These are phyloP conservation scores for Xylota segnis DNA, from an alignment of 2,888 invertebrate species.

Conservation along the genomic window DNA sequence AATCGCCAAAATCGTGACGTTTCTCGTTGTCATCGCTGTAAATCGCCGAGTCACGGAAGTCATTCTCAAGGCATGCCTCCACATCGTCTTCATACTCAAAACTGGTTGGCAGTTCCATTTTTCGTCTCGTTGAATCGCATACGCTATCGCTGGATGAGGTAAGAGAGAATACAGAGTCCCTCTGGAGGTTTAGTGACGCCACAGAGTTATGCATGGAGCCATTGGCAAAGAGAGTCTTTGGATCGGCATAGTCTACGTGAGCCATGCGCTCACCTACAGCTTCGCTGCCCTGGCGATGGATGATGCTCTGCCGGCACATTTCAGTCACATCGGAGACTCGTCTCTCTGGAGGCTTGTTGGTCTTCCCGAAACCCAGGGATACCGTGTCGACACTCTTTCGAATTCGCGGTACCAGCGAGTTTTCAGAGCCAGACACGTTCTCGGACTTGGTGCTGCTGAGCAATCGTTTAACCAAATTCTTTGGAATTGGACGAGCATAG, in stretches of 20 bases:
- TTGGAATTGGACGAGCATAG: constrained; percentile 80
- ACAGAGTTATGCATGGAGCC: constrained; percentile 79
- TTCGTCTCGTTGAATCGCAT: constrained; percentile 79
- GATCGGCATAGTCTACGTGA: constrained; percentile 94
- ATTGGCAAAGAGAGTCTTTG: constrained; percentile 87
- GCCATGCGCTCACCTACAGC: constrained; percentile 95
- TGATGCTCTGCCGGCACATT: constrained; percentile 83
- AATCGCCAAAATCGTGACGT: constrained; percentile 79
- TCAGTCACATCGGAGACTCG: constrained; percentile 83
- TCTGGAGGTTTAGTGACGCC: constrained; percentile 79
- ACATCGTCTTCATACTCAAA: constrained; percentile 91
- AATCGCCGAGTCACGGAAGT: constrained; percentile 93
- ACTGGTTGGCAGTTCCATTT: constrained; percentile 83
- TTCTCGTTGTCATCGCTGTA: constrained; percentile 88
- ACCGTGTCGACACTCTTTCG: constrained; percentile 81
- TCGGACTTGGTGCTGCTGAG: constrained; percentile 79
- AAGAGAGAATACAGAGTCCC: constrained; percentile 84
- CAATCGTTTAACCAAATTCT: constrained; percentile 81
- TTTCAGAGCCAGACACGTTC: constrained; percentile 81
- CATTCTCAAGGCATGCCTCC: constrained; percentile 88
- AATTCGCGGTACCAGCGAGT: constrained; percentile 80
- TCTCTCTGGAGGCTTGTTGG: constrained; percentile 82
- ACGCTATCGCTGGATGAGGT: constrained; percentile 84
- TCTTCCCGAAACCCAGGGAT: constrained; percentile 79
- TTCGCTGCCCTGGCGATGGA: constrained; percentile 92